These are phyloP conservation scores for Bos javanicus DNA, from an alignment of 2,113 vertebrate genomes.

Conservation along the genomic window DNA sequence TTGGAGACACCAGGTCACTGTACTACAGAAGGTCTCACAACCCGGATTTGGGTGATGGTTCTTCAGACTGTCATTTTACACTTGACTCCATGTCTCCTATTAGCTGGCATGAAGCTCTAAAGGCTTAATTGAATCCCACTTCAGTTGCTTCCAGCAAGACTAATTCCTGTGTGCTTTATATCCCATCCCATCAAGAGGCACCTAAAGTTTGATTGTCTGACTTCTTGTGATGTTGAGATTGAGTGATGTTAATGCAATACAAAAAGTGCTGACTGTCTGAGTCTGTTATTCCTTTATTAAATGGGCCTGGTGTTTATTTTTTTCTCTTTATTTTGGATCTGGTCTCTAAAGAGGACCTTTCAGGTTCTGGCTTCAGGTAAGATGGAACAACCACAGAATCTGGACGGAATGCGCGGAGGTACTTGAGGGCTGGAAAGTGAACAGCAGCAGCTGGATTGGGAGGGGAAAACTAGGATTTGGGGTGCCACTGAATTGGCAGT, in stretches of 20 bases:
- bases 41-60: neutral
- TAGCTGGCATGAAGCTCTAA: neutral
- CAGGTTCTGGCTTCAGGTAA: neutral
- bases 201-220: neutral
- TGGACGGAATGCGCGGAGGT: neutral
- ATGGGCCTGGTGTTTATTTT: neutral
- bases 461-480: neutral
- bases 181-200: neutral
- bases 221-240: neutral
- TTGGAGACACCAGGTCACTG: neutral
- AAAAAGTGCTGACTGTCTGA: neutral
- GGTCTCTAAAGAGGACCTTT: neutral
- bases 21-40: neutral
- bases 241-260: neutral
- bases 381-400: neutral
- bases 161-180: neutral
- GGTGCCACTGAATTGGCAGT: neutral
- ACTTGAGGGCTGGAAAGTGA: neutral
- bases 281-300: neutral
- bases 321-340: neutral
- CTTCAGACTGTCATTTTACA: neutral
- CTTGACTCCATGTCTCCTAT: neutral
- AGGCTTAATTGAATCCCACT: neutral
- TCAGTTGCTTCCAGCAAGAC: neutral
- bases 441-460: neutral